Percentiles rank a stretch among this genome's conserved stretches.
These are phyloP conservation scores for Entomyzon cyanotis DNA, from an alignment of 2,113 vertebrate species.

Conservation along the genomic window DNA sequence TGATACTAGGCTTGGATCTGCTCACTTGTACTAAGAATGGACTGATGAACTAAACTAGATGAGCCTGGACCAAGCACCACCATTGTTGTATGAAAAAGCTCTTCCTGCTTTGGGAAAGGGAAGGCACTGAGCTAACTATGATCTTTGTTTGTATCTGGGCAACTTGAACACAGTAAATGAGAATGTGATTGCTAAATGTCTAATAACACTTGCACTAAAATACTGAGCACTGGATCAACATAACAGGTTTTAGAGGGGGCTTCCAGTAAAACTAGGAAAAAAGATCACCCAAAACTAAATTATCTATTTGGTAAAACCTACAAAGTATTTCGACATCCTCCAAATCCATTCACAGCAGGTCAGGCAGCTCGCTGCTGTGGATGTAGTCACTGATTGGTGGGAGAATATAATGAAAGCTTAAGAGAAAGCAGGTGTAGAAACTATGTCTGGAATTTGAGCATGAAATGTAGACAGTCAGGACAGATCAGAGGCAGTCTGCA, in stretches of 20 bases:
- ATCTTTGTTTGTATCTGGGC: not conserved
- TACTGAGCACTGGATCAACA: not conserved
- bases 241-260: not conserved
- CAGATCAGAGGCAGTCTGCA: not conserved
- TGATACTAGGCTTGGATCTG: not conserved
- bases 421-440: not conserved
- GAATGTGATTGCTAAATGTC: not conserved
- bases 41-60: not conserved
- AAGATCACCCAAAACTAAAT: not conserved
- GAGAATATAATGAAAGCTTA: not conserved
- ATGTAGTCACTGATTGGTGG: not conserved
- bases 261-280: conserved; percentile 1
- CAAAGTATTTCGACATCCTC: not conserved
- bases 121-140: not conserved
- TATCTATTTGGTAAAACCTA: not conserved
- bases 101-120: not conserved
- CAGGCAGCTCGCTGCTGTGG: not conserved
- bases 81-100: not conserved
- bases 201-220: not conserved
- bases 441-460: not conserved
- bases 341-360: not conserved
- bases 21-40: not conserved
- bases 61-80: not conserved
- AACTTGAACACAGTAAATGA: not conserved
- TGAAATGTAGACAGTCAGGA: not conserved